Conservation (phyloP, 2,888 invertebrate genomes). For the Ornithoptera priamus region DNA sequence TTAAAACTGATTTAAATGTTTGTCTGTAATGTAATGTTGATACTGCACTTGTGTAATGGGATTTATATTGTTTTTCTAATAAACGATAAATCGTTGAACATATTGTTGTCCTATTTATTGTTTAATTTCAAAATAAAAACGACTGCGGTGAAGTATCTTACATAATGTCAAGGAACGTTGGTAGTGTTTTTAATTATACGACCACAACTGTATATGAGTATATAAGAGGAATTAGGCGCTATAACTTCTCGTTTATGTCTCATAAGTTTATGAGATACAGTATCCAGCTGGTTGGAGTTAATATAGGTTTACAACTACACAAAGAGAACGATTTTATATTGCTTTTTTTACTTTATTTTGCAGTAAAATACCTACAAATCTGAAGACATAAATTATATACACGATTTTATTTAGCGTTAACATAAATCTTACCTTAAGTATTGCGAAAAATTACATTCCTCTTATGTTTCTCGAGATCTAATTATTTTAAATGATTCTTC, state of each 20-base stretch:
- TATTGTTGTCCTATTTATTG: too few species aligned
- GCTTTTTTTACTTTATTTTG: slow-evolving; percentile 6
- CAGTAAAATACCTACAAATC: slow-evolving; percentile 17
- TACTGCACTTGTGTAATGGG: too few species aligned
- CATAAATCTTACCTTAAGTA: slow-evolving; percentile 2
- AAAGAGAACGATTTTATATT: slow-evolving; percentile 20
- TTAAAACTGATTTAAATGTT: too few species aligned
- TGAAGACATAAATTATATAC: slow-evolving; percentile 7
- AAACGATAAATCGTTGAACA: too few species aligned
- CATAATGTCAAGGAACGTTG: too few species aligned
- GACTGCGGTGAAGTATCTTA: too few species aligned
- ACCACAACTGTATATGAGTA: not conserved
- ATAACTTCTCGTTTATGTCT: not conserved
- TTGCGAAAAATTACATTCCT: not conserved
- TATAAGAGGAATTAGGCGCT: slow-evolving; percentile 6
- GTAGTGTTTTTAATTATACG: too few species aligned
- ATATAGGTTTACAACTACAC: slow-evolving; percentile 27
- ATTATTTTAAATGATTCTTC: not conserved
- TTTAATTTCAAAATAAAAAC: too few species aligned
- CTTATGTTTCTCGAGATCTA: not conserved
- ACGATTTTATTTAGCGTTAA: slow-evolving; percentile 9
- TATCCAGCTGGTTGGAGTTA: slow-evolving; percentile 14
- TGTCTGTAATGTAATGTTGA: too few species aligned
- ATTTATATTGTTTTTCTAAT: too few species aligned
- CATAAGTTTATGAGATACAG: slow-evolving; percentile 19